Evolutionary conservation across 2,113 vertebrate genomes (phyloP).

Genomic region (Psittacula cyanocephala): DNA sequence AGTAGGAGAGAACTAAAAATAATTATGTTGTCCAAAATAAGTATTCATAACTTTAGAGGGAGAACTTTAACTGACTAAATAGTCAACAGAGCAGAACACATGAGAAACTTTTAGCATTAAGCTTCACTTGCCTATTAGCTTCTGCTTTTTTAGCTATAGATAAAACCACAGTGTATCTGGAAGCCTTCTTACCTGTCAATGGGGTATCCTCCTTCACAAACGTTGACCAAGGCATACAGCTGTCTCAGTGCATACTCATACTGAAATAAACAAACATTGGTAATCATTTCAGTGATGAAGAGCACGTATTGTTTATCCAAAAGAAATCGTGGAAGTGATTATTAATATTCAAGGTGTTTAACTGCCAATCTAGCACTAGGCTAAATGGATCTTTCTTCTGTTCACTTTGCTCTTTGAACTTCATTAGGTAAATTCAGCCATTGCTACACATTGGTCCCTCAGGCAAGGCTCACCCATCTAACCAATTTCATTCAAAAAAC

Average conservation of each 20-base stretch:
- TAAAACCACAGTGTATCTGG: background rate
- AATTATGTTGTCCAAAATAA: background rate
- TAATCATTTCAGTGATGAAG: background rate
- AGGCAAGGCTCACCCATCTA: background rate
- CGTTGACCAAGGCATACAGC: conserved; percentile 88
- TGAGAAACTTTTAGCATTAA: background rate
- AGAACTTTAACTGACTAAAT: background rate
- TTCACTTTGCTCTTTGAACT: background rate
- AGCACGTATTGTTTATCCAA: background rate
- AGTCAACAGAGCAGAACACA: background rate
- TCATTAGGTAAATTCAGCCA: background rate
- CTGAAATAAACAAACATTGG: conserved; percentile 74
- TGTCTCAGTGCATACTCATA: conserved; percentile 90
- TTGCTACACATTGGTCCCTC: background rate
- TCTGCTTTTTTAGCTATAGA: background rate
- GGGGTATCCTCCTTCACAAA: conserved; percentile 85
- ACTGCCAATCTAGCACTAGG: background rate
- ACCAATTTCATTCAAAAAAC: background rate
- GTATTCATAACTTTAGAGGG: background rate
- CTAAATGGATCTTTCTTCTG: background rate
- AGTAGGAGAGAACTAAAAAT: background rate
- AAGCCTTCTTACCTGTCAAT: conserved; percentile 78
- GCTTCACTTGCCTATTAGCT: background rate
- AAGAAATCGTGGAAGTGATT: background rate
- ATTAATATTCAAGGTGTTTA: background rate